Base-by-base conservation (phyloP, 1,140 invertebrate genomes). In the Micrasema longulum region DNA sequence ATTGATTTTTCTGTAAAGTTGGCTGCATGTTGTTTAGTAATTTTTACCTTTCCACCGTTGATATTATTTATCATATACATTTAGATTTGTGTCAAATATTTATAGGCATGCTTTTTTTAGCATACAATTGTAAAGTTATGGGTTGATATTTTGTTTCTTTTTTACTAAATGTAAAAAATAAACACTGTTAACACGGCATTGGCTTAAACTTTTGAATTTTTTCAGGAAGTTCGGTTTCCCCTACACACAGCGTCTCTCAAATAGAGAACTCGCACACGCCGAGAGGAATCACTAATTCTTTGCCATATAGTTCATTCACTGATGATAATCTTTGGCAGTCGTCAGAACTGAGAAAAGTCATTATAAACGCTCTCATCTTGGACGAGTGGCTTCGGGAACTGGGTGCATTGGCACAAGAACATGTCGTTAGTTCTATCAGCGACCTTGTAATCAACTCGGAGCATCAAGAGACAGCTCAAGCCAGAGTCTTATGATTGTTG, bases 361-460 rank as follows among this genome's bases (percentile, higher is more conserved):
- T 85, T 55, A 74, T 85, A 4, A 85, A 94, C 82, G 94, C 94
- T n/a, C 90, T 98, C 3, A 82, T 98, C 57, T 83, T 98, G 53
- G 93, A 96, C 77, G 96, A 98, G 81, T 97, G 96, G 93, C 83
- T 97, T 0, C 96, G 97, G 83, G 96, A 98, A 85, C 83, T 98
- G 45, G 92, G 95, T 0, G 94, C 96, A 12, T 88, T 98, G 50
- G 91, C 94, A 68, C 94, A 96, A 83, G 96, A 98, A 83, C 96
- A 98, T 77, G 89, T 91, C n/a, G 86, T 93, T 31, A 77, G 80
- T 36, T 70, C 74, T 26, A 71, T 76, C n/a, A 64, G 67, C 1
- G 74, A 76, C 10, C 18, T 68, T 14, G 48, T 73, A 18, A 60
- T 70, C 18, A 66, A 47, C 43, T 55, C 14, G 26, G 73, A 75